Percentiles rank a stretch among this genome's conserved stretches.
Evolutionary conservation across 2,888 invertebrate species (phyloP).

Genomic region (Tetragonisca angustula): DNA sequence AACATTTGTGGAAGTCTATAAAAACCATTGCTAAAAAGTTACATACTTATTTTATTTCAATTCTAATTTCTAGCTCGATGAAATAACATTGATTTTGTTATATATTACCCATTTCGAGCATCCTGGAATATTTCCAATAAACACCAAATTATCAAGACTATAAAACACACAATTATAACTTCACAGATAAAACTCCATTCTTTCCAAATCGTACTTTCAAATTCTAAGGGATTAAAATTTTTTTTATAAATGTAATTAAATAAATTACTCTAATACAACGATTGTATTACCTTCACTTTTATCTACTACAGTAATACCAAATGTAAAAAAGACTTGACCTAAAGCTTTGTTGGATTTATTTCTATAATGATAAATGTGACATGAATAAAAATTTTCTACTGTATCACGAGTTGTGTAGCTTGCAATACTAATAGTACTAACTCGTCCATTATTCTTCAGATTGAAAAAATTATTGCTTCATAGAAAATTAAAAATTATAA

Average conservation of each 20-base stretch:
- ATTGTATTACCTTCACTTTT: constrained; percentile 48
- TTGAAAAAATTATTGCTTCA: constrained; percentile 35
- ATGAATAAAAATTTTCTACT: constrained; percentile 64
- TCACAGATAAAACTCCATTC: constrained; percentile 51
- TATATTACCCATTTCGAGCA: constrained; percentile 43
- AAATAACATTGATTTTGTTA: constrained; percentile 3
- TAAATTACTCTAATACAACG: background rate
- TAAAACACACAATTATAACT: constrained; percentile 29
- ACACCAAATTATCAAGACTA: constrained; percentile 31
- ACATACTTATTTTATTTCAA: background rate
- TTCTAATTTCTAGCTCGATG: background rate
- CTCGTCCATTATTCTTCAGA: constrained; percentile 56
- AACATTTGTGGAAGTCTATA: constrained; percentile 43
- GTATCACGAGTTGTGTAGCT: constrained; percentile 51
- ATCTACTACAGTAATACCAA: constrained; percentile 51
- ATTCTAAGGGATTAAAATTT: constrained; percentile 28
- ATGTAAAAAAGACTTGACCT: constrained; percentile 41
- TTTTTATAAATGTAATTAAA: constrained; percentile 1
- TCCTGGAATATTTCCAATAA: constrained; percentile 41
- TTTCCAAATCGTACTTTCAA: constrained; percentile 43
- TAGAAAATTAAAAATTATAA: background rate
- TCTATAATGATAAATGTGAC: constrained; percentile 41
- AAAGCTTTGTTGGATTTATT: constrained; percentile 28
- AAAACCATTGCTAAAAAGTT: constrained; percentile 47
- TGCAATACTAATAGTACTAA: constrained; percentile 55